These are phyloP conservation scores for Sprattus sprattus DNA, from an alignment of 2,113 vertebrate genomes.

Conservation along the genomic window DNA sequence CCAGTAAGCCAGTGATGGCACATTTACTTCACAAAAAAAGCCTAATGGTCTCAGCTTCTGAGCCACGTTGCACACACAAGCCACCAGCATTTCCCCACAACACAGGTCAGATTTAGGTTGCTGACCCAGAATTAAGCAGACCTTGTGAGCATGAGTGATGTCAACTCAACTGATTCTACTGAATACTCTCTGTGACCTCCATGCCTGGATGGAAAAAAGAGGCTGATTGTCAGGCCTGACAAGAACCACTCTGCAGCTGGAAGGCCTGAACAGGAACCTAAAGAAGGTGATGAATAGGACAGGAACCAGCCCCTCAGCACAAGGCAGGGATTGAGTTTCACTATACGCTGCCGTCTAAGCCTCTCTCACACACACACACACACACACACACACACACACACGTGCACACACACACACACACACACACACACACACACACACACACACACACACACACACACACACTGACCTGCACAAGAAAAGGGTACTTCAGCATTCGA, in stretches of 20 bases:
- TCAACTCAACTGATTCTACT: constrained; percentile 13
- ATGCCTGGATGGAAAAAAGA: constrained; percentile 10
- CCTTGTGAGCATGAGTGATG: constrained; percentile 3
- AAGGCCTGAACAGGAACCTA: constrained; percentile 29
- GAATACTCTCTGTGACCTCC: neutral
- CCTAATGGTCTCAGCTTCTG: neutral
- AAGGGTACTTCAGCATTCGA: constrained; percentile 60
- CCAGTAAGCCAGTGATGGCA: neutral
- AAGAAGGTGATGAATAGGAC: constrained; percentile 36
- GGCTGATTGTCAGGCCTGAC: constrained; percentile 51
- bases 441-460: constrained; percentile 38
- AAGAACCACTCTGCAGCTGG: constrained; percentile 50
- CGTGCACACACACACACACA: constrained; percentile 35
- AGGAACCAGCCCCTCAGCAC: constrained; percentile 56
- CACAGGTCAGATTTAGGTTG: neutral
- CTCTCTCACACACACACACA: constrained; percentile 55
- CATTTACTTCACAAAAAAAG: neutral
- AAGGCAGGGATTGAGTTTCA: constrained; percentile 62
- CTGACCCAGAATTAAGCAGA: constrained; percentile 12
- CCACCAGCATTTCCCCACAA: neutral
- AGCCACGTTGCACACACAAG: neutral
- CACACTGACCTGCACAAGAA: constrained; percentile 7
- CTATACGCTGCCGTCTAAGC: constrained; percentile 50
- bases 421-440: constrained; percentile 40
- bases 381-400: neutral